Base-by-base conservation (phyloP, 2,797 vertebrate species). In the Semaprochilodus insignis region DNA sequence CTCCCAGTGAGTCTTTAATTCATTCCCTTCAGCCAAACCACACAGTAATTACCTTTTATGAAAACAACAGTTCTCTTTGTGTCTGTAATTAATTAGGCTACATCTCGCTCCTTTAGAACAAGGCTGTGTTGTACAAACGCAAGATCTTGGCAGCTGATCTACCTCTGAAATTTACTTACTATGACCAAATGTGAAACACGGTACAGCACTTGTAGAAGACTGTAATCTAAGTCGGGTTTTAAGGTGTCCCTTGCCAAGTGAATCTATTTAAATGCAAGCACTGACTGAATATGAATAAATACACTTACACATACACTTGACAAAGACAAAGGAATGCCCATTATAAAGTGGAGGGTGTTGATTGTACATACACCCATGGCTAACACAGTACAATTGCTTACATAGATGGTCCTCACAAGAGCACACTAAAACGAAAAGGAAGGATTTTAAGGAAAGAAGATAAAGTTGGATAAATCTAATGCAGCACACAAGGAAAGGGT, bases 1-100 rank as follows among this genome's bases (percentile, higher is more conserved):
- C 63, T 55, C 63, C n/a, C 76, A 21, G 54, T 59, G 60, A 34
- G 62, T 76, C 48, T 31, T 52, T 54, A 40, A 48, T 55, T 54
- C 23, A 15, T 74, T 65, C 52, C 78, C 71, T 63, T 77, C 48
- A 55, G 71, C 75, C 81, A 55, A 66, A 77, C 55, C 71, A 70
- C n/a, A 10, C 63, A n/a, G 77, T 84, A 85, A 87, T 87, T 84
- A 85, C 67, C 57, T 77, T 83, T 85, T 85, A 81, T 83, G 70
- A 85, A 83, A 81, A 78, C 71, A 81, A 80, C 66, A 76, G 48
- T 80, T 75, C 55, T 74, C 76, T 70, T 80, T 82, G 59, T 65
- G 70, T 52, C 25, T 84, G 55, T 87, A 84, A 84, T 85, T 82
- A 87, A 87, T 85, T 59, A 81, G 84, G 77, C 80, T 74, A 71